phyloP scores from a whole-genome alignment of 2,797 vertebrate genomes.

The Parauchenoglanis ngamensis region DNA sequence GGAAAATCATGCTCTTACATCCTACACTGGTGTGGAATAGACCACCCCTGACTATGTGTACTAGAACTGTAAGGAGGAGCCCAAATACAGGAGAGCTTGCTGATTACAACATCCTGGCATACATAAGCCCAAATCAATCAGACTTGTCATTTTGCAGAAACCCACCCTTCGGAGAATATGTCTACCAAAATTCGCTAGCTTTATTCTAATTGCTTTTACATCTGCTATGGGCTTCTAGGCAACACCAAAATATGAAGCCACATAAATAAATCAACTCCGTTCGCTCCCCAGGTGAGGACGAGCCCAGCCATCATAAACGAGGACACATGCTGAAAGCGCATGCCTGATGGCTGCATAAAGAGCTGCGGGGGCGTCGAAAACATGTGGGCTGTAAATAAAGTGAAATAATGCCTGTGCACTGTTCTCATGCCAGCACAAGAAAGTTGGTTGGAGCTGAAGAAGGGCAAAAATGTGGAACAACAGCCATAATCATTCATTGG shows the following conservation, averaged over 20 bases:
- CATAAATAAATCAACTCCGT: slow-evolving; percentile 52
- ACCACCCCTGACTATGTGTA: slow-evolving; percentile 29
- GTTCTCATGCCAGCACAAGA: slow-evolving; percentile 39
- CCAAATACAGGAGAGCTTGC: slow-evolving; percentile 42
- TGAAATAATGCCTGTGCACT: slow-evolving; percentile 45
- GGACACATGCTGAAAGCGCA: slow-evolving; percentile 39
- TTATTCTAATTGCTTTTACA: slow-evolving; percentile 44
- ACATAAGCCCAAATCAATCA: slow-evolving; percentile 1
- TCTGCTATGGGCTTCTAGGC: slow-evolving; percentile 31
- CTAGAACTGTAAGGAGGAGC: slow-evolving; percentile 32
- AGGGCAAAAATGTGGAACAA: slow-evolving; percentile 57
- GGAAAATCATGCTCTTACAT: neutral
- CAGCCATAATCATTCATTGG: slow-evolving; percentile 27
- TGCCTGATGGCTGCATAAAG: slow-evolving; percentile 30
- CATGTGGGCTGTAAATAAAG: slow-evolving; percentile 58
- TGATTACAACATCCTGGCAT: slow-evolving; percentile 24
- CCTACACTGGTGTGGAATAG: neutral
- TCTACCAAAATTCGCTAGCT: neutral
- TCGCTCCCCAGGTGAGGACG: slow-evolving; percentile 54
- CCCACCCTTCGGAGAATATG: neutral
- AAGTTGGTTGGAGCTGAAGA: slow-evolving; percentile 53
- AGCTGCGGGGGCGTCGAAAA: slow-evolving; percentile 32
- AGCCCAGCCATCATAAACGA: slow-evolving; percentile 52
- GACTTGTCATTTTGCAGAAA: neutral
- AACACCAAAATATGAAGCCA: slow-evolving; percentile 36